Conservation (phyloP, 2,113 vertebrate genomes). For the Toxostoma redivivum region DNA sequence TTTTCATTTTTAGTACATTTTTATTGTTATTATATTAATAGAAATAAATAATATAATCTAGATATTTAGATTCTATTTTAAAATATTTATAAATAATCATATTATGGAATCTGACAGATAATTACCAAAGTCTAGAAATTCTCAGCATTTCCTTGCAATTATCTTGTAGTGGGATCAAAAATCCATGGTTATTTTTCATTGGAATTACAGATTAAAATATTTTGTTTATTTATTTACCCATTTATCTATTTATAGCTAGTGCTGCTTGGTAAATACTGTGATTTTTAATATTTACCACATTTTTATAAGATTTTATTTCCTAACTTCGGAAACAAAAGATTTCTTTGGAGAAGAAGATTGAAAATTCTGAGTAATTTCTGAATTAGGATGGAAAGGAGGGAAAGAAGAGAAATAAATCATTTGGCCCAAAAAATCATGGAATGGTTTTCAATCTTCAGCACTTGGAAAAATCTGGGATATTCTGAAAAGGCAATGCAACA, state of each 20-base stretch:
- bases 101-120: background rate
- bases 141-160: background rate
- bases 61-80: accelerated
- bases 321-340: background rate
- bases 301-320: background rate
- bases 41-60: background rate
- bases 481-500: background rate
- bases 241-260: background rate
- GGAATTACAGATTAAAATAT: background rate
- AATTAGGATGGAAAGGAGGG: background rate
- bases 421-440: background rate
- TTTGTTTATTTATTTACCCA: background rate
- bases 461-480: background rate
- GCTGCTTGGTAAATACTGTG: background rate
- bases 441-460: background rate
- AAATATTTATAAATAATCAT: background rate
- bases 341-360: background rate
- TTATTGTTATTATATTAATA: background rate
- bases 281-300: background rate
- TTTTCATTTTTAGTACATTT: background rate
- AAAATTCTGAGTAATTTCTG: background rate
- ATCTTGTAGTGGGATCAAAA: background rate
- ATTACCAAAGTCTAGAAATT: background rate
- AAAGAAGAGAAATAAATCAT: background rate
- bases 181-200: background rate